phyloP scores from a whole-genome alignment of 2,113 vertebrate species.

The Pollachius pollachius region DNA sequence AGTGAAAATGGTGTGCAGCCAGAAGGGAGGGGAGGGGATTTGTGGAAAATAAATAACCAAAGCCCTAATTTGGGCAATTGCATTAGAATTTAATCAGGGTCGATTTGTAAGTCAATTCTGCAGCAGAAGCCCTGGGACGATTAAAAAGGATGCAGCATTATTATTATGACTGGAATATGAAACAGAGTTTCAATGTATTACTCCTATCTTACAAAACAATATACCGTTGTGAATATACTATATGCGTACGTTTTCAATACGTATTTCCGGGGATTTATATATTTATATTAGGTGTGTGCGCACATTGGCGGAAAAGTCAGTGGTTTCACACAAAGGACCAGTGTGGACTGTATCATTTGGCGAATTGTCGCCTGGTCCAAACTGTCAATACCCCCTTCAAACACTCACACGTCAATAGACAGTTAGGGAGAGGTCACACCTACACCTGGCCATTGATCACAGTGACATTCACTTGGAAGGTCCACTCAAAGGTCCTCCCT shows the following conservation, averaged over 20 bases:
- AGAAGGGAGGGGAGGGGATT: slow-evolving; percentile 9
- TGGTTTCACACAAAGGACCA: no score
- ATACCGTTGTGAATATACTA: no score
- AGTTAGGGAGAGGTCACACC: slow-evolving; percentile 76
- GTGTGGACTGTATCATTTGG: slow-evolving; percentile 26
- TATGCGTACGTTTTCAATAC: no score
- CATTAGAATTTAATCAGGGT: slow-evolving; percentile 52
- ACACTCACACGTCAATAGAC: slow-evolving; percentile 76
- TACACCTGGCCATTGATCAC: slow-evolving; percentile 87
- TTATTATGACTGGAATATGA: background rate
- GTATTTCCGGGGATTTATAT: no score
- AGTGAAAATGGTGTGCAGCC: slow-evolving; percentile 26
- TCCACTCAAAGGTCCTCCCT: slow-evolving; percentile 81
- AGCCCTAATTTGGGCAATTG: slow-evolving; percentile 54
- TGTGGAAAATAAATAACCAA: slow-evolving; percentile 44
- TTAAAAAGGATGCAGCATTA: slow-evolving; percentile 24
- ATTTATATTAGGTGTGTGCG: no score
- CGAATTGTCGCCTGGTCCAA: background rate
- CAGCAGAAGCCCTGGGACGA: slow-evolving; percentile 16
- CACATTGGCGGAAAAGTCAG: no score
- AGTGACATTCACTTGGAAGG: slow-evolving; percentile 88
- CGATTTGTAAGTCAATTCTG: slow-evolving; percentile 43
- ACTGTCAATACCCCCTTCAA: slow-evolving; percentile 80
- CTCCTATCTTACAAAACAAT: no score
- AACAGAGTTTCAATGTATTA: slow-evolving; percentile 1